These are phyloP conservation scores for Gallinago jamesoni DNA, from an alignment of 2,113 vertebrate genomes.

Conservation along the genomic window DNA sequence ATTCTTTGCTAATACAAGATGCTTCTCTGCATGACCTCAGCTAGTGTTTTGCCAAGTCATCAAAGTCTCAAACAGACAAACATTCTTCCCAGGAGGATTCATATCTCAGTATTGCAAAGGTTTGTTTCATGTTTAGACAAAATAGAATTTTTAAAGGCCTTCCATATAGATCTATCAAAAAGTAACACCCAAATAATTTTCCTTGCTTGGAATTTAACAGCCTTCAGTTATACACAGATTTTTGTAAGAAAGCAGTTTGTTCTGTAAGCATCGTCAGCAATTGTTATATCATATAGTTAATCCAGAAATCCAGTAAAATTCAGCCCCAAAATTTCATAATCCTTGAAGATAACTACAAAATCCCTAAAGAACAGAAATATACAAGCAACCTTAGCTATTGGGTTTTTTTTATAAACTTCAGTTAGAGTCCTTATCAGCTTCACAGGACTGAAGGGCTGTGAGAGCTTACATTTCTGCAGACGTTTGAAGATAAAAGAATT, in stretches of 20 bases:
- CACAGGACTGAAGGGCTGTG: neutral
- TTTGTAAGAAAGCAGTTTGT: neutral
- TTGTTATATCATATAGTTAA: neutral
- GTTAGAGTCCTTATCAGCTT: neutral
- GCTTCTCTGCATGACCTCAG: constrained; percentile 9
- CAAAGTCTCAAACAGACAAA: constrained; percentile 7
- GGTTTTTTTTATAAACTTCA: neutral
- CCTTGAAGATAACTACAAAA: neutral
- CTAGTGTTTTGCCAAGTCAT: constrained; percentile 24
- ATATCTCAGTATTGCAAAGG: neutral
- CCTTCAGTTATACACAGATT: neutral
- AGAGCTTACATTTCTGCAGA: neutral
- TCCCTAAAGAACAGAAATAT: neutral
- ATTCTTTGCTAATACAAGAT: constrained; percentile 13
- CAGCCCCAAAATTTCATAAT: neutral
- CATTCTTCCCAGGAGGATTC: constrained; percentile 3
- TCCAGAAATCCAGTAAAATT: neutral
- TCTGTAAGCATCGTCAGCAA: neutral
- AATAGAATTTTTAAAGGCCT: neutral
- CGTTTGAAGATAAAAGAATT: neutral
- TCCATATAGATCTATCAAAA: neutral
- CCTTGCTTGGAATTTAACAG: neutral
- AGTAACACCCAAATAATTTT: neutral
- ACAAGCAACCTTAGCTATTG: neutral
- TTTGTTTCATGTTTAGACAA: constrained; percentile 13